Conservation (phyloP, 2,888 invertebrate genomes). For the Metacarcinus magister region DNA sequence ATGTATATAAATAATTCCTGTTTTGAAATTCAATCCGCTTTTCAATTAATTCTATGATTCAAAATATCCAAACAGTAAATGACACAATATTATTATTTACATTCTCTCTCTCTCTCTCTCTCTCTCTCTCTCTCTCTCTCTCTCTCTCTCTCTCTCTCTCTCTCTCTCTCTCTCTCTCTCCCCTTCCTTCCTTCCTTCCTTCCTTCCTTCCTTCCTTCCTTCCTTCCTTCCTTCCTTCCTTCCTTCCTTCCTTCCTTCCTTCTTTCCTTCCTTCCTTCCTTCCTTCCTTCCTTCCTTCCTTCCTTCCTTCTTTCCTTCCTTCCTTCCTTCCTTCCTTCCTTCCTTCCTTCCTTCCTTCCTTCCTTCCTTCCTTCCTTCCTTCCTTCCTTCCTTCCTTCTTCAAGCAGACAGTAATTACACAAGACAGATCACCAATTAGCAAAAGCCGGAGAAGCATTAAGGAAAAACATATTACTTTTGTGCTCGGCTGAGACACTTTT, state of each 20-base stretch:
- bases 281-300: neutral
- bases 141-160: no score
- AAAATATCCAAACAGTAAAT: no score
- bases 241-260: neutral
- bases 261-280: neutral
- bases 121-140: no score
- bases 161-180: no score
- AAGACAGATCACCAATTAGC: slow-evolving; percentile 26
- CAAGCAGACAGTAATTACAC: neutral
- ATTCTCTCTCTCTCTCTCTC: no score
- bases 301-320: neutral
- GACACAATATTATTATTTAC: no score
- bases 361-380: slow-evolving; percentile 46
- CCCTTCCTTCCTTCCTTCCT: neutral
- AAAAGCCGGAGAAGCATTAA: slow-evolving; percentile 26
- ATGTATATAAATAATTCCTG: no score
- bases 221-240: neutral
- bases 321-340: slow-evolving; percentile 49
- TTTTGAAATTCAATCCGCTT: no score
- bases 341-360: slow-evolving; percentile 52
- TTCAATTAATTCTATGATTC: no score
- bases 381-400: slow-evolving; percentile 37
- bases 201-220: neutral
- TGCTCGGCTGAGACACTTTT: neutral
- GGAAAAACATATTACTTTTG: slow-evolving; percentile 26